Evolutionary conservation across 1,140 invertebrate species (phyloP).

Genomic region (Tetramorium alpestre): DNA sequence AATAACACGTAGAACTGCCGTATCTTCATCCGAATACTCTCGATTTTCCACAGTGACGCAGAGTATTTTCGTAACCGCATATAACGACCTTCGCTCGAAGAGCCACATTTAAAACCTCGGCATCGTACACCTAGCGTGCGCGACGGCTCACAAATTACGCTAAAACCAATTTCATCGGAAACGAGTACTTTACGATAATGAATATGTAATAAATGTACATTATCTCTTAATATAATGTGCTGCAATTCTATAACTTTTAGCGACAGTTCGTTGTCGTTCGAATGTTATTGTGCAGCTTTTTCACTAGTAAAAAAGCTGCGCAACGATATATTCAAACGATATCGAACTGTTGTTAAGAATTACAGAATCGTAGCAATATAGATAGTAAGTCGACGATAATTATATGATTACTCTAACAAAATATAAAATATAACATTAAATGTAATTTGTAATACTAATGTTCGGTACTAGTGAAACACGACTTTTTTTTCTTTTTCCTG

Average conservation of each 20-base stretch:
- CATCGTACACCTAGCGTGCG: neutral
- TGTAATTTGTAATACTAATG: conserved; percentile 34
- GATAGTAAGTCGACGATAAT: conserved; percentile 11
- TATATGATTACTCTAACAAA: conserved; percentile 16
- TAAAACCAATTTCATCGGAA: conserved; percentile 29
- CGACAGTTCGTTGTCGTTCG: no score
- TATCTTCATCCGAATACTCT: neutral
- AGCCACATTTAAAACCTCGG: conserved; percentile 27
- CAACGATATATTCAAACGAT: no score
- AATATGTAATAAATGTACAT: conserved; percentile 45
- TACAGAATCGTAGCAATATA: neutral
- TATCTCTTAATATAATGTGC: neutral
- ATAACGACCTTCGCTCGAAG: conserved; percentile 13
- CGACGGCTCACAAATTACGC: conserved; percentile 27
- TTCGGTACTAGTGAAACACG: neutral
- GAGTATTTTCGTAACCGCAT: neutral
- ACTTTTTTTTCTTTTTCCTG: neutral
- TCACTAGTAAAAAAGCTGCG: no score
- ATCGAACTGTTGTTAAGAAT: no score
- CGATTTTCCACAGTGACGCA: conserved; percentile 26
- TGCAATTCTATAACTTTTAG: no score
- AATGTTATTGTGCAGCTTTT: no score
- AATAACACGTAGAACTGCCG: neutral
- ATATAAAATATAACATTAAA: conserved; percentile 46
- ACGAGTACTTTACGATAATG: conserved; percentile 42